Conservation (phyloP, 2,797 vertebrate genomes). For the Geranospiza caerulescens region DNA sequence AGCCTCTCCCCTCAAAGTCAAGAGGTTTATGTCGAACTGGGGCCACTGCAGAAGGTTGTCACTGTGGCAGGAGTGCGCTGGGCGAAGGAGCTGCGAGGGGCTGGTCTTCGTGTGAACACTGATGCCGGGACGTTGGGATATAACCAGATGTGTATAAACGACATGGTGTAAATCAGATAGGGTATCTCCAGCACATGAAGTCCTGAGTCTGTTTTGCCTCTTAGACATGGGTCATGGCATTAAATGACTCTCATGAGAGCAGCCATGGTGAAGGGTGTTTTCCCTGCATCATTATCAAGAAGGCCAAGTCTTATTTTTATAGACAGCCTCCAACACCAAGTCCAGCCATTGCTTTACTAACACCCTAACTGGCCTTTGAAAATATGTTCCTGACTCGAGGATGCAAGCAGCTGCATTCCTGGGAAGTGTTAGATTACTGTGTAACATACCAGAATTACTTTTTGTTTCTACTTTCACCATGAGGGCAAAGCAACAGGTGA, state of each 20-base stretch:
- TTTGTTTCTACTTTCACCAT: background rate
- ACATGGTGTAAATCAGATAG: background rate
- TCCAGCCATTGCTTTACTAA: background rate
- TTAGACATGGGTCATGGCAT: background rate
- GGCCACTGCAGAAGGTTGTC: background rate
- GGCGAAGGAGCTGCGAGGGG: fast-evolving
- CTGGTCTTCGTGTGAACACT: background rate
- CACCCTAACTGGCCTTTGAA: background rate
- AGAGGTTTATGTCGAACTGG: background rate
- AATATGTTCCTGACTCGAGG: background rate
- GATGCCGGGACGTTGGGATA: fast-evolving
- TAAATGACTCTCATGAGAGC: background rate
- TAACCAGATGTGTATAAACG: background rate
- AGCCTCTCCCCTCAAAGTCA: fast-evolving
- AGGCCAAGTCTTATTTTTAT: background rate
- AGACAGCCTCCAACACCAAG: background rate
- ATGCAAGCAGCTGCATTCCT: background rate
- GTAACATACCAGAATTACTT: background rate
- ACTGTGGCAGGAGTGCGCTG: no score
- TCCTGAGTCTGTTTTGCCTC: background rate
- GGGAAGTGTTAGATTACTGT: background rate
- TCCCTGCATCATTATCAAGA: background rate
- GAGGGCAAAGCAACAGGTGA: background rate
- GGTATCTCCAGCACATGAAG: background rate
- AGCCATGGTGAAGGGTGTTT: background rate